Base-by-base conservation (phyloP, 1,140 invertebrate genomes). In the Dufourea novaeangliae region DNA sequence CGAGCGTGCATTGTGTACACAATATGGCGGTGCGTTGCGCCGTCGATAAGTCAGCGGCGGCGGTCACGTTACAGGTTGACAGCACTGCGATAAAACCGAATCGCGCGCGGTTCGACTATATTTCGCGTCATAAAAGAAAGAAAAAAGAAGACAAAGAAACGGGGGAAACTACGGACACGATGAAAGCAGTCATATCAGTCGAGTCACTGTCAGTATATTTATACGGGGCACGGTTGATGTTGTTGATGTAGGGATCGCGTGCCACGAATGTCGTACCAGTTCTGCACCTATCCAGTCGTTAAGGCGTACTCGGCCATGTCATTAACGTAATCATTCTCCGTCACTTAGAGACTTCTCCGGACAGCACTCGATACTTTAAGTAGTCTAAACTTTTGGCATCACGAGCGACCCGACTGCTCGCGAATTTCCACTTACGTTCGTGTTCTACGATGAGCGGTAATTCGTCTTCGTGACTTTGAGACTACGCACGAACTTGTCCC, bases 311-410 rank as follows among this genome's bases (percentile, higher is more conserved):
- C 75, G 57, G 61, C n/a, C 41, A 74, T 83, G 79, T 89, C 87
- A 88, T 89, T 89, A 89, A 81, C 87, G 88, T 89, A 88, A 89
- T 89, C 86, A 89, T 83, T 89, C 87, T 84, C 86, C 86, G 88
- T 89, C 88, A 89, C 86, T 89, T 88, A 79, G 78, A 79, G 69
- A 78, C 81, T 86, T 74, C 59, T 82, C 79, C 66, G 82, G 69
- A 80, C 73, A 72, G 66, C 64, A 87, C 86, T 87, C 85, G 78
- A 88, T 84, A 74, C 76, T 80, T 83, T 78, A 81, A 78, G 80
- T 75, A 72, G 77, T 75, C 64, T 25, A 61, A 70, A 74, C 64
- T 69, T 79, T 78, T 34, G 50, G 39, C 41, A 62, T 75, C 52
- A 62, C 69, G 70, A 84, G 52, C 69, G 70, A 66, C 57, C 52